phyloP scores from a whole-genome alignment of 1,140 invertebrate species.

The Brachionus plicatilis region DNA sequence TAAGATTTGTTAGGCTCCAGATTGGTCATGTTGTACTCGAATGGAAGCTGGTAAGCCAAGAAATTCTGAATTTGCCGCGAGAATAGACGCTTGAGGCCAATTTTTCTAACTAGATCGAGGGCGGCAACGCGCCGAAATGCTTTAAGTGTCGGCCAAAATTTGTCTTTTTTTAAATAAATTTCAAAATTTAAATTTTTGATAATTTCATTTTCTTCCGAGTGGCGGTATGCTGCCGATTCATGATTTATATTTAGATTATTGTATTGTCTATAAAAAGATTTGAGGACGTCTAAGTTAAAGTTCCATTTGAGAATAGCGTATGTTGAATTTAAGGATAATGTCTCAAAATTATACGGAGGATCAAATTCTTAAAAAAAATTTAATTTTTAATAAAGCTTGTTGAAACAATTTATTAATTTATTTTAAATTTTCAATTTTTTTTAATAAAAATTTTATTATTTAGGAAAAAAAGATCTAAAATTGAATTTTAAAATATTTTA shows the following conservation, averaged over 20 bases:
- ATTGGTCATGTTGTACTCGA: slow-evolving; percentile 11
- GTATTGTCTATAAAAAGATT: background rate
- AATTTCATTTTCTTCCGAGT: background rate
- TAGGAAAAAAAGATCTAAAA: too few relatives aligned
- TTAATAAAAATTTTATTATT: too few relatives aligned
- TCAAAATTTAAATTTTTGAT: slow-evolving; percentile 24
- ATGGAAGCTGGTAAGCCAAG: background rate
- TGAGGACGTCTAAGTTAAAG: background rate
- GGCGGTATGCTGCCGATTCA: background rate
- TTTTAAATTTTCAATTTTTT: background rate
- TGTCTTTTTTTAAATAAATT: slow-evolving; percentile 13
- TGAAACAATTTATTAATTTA: background rate
- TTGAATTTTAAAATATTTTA: too few relatives aligned
- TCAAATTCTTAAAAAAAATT: background rate
- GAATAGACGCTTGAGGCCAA: background rate
- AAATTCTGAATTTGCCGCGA: background rate
- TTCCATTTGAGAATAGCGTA: slow-evolving; percentile 15
- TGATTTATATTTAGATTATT: background rate
- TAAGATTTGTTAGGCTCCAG: background rate
- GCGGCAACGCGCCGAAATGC: background rate
- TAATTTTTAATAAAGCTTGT: background rate
- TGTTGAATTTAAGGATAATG: background rate
- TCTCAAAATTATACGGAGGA: slow-evolving; percentile 1
- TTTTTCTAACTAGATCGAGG: background rate
- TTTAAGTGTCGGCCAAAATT: background rate